phyloP scores from a whole-genome alignment of 2,888 invertebrate species.

The Charanyca ferruginea region DNA sequence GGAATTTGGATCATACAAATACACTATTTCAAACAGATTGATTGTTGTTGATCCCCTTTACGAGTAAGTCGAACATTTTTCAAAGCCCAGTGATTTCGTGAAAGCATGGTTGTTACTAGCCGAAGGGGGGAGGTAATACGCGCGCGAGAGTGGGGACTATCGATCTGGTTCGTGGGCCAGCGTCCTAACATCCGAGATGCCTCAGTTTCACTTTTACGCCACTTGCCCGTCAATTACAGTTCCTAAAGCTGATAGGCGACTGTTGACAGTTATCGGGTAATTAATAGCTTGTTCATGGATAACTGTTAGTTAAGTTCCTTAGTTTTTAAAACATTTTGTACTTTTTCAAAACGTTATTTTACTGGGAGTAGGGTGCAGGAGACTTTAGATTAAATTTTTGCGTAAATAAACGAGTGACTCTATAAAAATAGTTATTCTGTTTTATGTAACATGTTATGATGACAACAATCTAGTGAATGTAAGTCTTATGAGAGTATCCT shows the following conservation, averaged over 20 bases:
- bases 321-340: constrained; percentile 1
- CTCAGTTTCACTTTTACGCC: constrained; percentile 81
- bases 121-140: constrained; percentile 52
- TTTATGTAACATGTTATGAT: no score
- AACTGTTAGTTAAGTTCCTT: no score
- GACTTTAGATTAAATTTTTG: no score
- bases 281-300: constrained; percentile 45
- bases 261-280: constrained; percentile 54
- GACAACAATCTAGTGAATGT: no score
- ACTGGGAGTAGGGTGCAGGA: no score
- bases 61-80: constrained; percentile 49
- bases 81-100: constrained; percentile 56
- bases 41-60: constrained; percentile 49
- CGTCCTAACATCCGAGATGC: constrained; percentile 69
- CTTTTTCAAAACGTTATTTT: background rate
- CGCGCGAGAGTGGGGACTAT: constrained; percentile 65
- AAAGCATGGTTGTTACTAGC: constrained; percentile 59
- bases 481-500: no score
- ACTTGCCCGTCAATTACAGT: constrained; percentile 78
- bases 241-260: constrained; percentile 68
- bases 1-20: constrained; percentile 27
- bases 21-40: constrained; percentile 51
- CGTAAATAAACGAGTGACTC: no score
- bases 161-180: constrained; percentile 73
- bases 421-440: no score